phyloP scores from a whole-genome alignment of 2,113 vertebrate species.

The Entomyzon cyanotis region DNA sequence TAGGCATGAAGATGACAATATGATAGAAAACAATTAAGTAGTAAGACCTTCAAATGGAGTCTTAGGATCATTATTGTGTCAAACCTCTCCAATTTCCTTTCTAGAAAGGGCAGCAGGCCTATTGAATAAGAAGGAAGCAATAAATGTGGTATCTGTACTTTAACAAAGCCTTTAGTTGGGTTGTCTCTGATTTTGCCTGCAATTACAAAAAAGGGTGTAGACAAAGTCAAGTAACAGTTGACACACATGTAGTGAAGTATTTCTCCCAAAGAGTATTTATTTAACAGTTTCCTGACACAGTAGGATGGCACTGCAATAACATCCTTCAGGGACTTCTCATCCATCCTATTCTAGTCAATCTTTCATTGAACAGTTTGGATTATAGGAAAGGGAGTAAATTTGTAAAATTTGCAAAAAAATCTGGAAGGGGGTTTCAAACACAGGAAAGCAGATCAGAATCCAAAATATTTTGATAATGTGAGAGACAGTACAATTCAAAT shows the following conservation, averaged over 20 bases:
- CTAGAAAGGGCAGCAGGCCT: not conserved
- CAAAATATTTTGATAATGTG: not conserved
- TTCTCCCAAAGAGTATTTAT: not conserved
- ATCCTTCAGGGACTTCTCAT: not conserved
- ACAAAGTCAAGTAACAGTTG: not conserved
- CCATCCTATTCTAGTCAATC: not conserved
- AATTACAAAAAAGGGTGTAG: not conserved
- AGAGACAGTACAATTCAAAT: not conserved
- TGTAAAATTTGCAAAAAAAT: not conserved
- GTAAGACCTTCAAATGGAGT: not conserved
- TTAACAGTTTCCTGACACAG: not conserved
- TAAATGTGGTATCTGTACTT: not conserved
- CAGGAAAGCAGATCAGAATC: not conserved
- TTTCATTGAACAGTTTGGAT: not conserved
- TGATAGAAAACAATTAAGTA: not conserved
- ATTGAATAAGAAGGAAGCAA: not conserved
- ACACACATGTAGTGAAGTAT: not conserved
- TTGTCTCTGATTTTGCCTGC: not conserved
- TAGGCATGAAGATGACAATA: not conserved
- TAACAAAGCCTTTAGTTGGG: not conserved
- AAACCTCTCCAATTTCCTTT: not conserved
- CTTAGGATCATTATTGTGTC: not conserved
- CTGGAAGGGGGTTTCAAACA: not conserved
- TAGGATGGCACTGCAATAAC: not conserved
- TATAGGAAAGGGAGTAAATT: not conserved